Evolutionary conservation across 1,140 invertebrate genomes (phyloP), one percentile per base, ranked within the genome.

Genomic region (Drosophila ananassae): DNA sequence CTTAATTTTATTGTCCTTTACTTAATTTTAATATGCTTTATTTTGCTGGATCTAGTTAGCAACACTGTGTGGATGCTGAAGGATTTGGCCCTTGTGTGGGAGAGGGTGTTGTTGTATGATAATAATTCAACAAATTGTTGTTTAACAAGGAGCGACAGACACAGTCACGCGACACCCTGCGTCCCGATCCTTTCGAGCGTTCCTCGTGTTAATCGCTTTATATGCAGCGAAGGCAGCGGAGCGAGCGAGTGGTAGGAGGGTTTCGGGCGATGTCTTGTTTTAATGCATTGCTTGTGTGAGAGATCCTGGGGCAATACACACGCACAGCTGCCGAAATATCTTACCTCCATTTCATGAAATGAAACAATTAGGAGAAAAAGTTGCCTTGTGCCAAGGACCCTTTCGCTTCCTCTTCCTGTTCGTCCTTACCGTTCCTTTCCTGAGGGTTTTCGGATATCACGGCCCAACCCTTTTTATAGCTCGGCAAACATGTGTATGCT

Each of bases 301-400:
- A 71, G 64, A 72, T 68, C 84, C 84, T 74, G 72, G 62, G 83
- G 83, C 84, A 89, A 83, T 83, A 89, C 85, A 89, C 85, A 82
- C 83, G 83, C 83, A 89, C 83, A 89, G 79, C 84, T 89, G 83
- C 84, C 83, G 71, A 89, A 89, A 89, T 83, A 79, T 89, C 83
- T 89, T 89, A 89, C 83, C 83, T 89, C 81, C 79, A 83, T 89
- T 89, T 82, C 83, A 67, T 83, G 84, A 74, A 89, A 89, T 89
- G 83, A 89, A 89, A 89, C 83, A 89, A 89, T 89, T 89, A 89
- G 83, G 84, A 83, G 83, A 82, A 87, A 89, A 87, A 87, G 82
- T 89, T 87, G 73, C 80, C 75, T 85, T 74, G 69, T 81, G 74
- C 77, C 66, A 71, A 84, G 77, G 81, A 85, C 73, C 46, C 41